Conservation (phyloP, 2,797 vertebrate genomes). For the Gadopsis marmoratus region DNA sequence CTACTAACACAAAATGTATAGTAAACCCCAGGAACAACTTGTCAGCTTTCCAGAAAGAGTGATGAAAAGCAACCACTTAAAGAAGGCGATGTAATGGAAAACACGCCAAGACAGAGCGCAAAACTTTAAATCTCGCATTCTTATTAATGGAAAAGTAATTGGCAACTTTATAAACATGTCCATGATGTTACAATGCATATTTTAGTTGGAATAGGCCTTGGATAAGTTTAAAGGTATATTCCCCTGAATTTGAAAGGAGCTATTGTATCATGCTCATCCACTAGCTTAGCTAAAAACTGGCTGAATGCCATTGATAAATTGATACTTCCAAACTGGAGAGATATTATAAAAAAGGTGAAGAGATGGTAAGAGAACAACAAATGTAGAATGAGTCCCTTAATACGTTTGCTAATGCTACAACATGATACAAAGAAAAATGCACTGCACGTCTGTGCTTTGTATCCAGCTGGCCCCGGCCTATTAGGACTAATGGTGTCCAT, state of each 20-base stretch:
- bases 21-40: neutral
- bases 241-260: neutral
- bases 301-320: neutral
- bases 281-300: neutral
- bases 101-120: neutral
- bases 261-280: neutral
- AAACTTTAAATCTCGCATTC: too few species aligned
- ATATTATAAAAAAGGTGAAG: neutral
- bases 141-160: neutral
- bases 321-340: neutral
- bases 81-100: neutral
- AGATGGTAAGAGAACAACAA: neutral
- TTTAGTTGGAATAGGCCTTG: neutral
- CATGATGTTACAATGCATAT: neutral
- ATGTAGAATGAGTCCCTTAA: neutral
- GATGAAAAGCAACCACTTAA: neutral
- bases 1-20: neutral
- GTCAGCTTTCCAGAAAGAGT: neutral
- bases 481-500: constrained; percentile 70
- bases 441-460: constrained; percentile 9
- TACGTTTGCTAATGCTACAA: neutral
- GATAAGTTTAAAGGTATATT: too few species aligned
- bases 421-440: constrained; percentile 1
- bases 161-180: neutral
- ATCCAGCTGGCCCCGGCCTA: constrained; percentile 65